Evolutionary conservation across 2,888 invertebrate genomes (phyloP), one percentile per base, ranked within the genome.

Genomic region (Oligia latruncula): DNA sequence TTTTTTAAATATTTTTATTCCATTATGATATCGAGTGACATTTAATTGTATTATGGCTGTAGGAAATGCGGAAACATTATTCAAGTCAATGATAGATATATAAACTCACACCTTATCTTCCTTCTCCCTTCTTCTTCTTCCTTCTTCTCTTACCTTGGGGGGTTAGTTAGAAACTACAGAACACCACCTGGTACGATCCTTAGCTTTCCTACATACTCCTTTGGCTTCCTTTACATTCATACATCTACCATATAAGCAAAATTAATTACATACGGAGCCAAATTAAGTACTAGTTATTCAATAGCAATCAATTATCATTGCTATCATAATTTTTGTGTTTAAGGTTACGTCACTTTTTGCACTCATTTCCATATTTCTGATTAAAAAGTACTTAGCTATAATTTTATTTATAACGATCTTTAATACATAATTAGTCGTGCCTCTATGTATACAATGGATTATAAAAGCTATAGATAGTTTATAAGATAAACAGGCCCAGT

Each of bases 401-500:
- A 65, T 62, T 46, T 46, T 67, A 84, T 67, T 67, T 29, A 62
- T 62, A 29, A 46, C 15, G n/a, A 68, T 55, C 2, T 65, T 17
- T 49, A 17, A 46, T 60, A 84, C 65, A 55, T 49, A 64, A 40
- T 67, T 83, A 70, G 29, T 35, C 68, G 55, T 78, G 71, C 46
- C 35, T 71, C 66, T 81, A 80, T 84, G 66, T 70, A 71, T 55
- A 81, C 46, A 80, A 60, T 35, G 62, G 43, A 46, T 83, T 74
- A 75, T 74, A 66, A 82, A 43, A 62, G 52, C 55, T 77, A 74
- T 75, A 74, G 72, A 77, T 78, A 81, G 74, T 74, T 77, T 71
- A 77, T 67, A 75, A 81, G 88, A 88, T 88, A 88, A 88, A 78
- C 77, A 65, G 66, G 60, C 70, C 46, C 83, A 60, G 58, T 71